Evolutionary conservation across 1,140 invertebrate species (phyloP), one percentile per base, ranked within the genome.

Genomic region (Orussus abietinus): DNA sequence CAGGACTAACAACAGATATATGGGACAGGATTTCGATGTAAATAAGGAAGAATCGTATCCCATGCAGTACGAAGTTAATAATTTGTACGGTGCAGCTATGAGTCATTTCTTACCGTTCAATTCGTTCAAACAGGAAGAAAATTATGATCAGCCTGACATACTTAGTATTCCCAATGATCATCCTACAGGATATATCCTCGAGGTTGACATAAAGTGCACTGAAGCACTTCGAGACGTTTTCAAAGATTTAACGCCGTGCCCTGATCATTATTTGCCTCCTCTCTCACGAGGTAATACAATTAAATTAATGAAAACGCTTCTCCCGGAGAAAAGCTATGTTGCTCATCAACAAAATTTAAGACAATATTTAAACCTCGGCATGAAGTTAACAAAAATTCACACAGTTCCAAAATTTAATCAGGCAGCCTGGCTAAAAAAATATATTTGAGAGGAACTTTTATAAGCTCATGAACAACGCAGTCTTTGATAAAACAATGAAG

Each of bases 41-140:
- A 52, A 45, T 31, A 42, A 66, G 48, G 31, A 38, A n/a, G 38
- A 29, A 36, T 61, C 56, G 11, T 72, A 57, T 55, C 30, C 77
- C 15, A 46, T 57, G n/a, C 77, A 77, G 57, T 58, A 68, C 14
- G 75, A 77, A 68, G 64, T 58, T 10, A 78, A 77, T 53, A 79
- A 78, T 62, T 51, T 76, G 34, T 80, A 80, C 66, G 77, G 75
- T 10, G 66, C 51, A 40, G 64, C 67, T n/a, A 74, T 77, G 70
- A 65, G 53, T 10, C 53, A 69, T 43, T 53, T n/a, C n/a, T n/a
- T n/a, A 49, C 39, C 74, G 19, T 50, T 47, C 19, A 39, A 42
- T 15, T 45, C 57, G 13, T 78, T 77, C 63, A 33, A 67, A 52
- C 78, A 70, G 67, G 28, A 67, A 13, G 39, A 50, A 22, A 7